Evolutionary conservation across 2,888 invertebrate genomes (phyloP).

Genomic region (Eupithecia dodoneata): DNA sequence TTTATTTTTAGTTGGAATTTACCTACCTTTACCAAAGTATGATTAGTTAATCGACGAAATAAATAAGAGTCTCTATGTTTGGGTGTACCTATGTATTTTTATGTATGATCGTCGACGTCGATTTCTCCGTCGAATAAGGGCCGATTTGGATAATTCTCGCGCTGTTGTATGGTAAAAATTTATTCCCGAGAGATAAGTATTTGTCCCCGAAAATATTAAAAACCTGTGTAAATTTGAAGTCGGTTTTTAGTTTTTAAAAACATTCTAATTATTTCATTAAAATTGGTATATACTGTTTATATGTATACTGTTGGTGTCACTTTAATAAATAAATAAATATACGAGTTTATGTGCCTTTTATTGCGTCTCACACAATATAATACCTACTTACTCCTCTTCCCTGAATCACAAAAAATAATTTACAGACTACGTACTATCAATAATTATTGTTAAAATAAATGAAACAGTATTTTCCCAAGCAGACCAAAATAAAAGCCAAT

Average conservation of each 20-base stretch:
- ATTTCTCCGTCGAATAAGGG: too few relatives aligned
- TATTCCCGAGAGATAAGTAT: too few relatives aligned
- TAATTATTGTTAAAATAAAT: neutral
- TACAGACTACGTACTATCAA: neutral
- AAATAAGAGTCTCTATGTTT: too few relatives aligned
- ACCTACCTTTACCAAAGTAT: neutral
- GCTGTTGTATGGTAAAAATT: too few relatives aligned
- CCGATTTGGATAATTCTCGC: too few relatives aligned
- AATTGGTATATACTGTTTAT: neutral
- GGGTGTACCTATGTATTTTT: too few relatives aligned
- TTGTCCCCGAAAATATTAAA: too few relatives aligned
- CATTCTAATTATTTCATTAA: neutral
- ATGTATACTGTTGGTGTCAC: too few relatives aligned
- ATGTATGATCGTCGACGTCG: too few relatives aligned
- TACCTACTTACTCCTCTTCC: neutral
- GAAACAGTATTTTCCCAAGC: slow-evolving; percentile 7
- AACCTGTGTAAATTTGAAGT: too few relatives aligned
- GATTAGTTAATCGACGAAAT: too few relatives aligned
- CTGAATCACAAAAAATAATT: neutral
- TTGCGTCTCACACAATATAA: neutral
- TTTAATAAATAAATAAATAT: neutral
- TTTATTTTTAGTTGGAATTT: neutral
- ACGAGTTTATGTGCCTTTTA: neutral
- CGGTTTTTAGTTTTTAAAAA: too few relatives aligned
- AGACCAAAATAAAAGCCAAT: slow-evolving; percentile 7